Evolutionary conservation across 2,113 vertebrate species (phyloP), one percentile per base, ranked within the genome.

Genomic region (Cettia cetti): DNA sequence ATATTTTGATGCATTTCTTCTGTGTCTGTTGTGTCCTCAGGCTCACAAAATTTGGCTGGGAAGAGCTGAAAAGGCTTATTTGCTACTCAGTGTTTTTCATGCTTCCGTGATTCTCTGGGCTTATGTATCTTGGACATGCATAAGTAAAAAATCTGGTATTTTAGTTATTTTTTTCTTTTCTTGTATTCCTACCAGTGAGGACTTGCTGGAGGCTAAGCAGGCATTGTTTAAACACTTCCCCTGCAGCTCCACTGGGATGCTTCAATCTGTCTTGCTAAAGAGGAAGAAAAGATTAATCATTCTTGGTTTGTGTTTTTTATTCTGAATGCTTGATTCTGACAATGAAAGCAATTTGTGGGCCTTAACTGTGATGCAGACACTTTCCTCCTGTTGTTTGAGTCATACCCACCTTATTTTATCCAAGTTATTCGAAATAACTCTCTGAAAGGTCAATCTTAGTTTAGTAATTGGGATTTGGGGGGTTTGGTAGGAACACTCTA

Each of bases 371-470:
- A 64, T 92, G 87, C 75, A 82, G 86, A 96, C 93, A 22, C 72
- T 89, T 71, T 47, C 71, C 87, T 83, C 83, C 88, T 91, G 69
- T 50, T 70, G 83, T 35, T 96, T 93, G 90, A 96, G 86, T 96
- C 90, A 96, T 90, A 26, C 68, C 71, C 81, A 45, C 31, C 96
- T 94, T 79, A 89, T 88, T 92, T 96, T 95, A 92, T 71, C 95
- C 93, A 50, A 42, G 63, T 92, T 86, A 76, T 94, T 95, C 2
- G 80, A 89, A 94, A 94, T 92, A 96, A 95, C 95, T 83, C 42
- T 35, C 93, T 37, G 61, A 86, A 91, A 96, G 93, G 92, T 96
- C 96, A 94, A 37, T 72, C 89, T 94, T 94, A 50, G 74, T 95
- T 94, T 92, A 95, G 94, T 39, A 87, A 50, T 95, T 39, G 70